phyloP scores from a whole-genome alignment of 2,797 vertebrate species.

The Gymnothorax javanicus region DNA sequence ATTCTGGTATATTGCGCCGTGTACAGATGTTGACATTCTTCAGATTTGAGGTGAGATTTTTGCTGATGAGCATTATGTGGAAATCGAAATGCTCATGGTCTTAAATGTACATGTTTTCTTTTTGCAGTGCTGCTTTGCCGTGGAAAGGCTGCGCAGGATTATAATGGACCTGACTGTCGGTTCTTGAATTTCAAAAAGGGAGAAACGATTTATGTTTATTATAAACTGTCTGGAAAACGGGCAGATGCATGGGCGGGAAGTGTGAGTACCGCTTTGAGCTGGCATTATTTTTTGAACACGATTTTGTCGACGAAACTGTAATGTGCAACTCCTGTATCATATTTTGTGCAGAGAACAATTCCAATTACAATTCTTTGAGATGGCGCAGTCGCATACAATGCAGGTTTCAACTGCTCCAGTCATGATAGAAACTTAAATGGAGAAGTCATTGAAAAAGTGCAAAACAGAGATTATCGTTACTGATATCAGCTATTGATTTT shows the following conservation, averaged over 20 bases:
- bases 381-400: neutral
- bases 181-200: conserved; percentile 92
- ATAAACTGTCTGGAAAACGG: conserved; percentile 85
- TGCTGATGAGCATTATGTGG: neutral
- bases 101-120: conserved; percentile 34
- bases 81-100: neutral
- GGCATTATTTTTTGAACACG: neutral
- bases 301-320: conserved; percentile 8
- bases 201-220: conserved; percentile 91
- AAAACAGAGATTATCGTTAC: neutral
- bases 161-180: conserved; percentile 90
- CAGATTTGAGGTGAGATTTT: neutral
- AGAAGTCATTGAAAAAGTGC: neutral
- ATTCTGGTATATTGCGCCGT: neutral
- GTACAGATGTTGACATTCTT: neutral
- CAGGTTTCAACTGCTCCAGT: neutral
- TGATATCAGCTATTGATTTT: neutral
- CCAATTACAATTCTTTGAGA: neutral
- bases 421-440: neutral
- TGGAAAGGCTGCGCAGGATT: conserved; percentile 86
- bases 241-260: conserved; percentile 91
- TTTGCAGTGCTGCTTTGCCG: conserved; percentile 87
- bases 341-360: neutral
- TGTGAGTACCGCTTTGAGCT: conserved; percentile 76
- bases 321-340: neutral